Base-by-base conservation (phyloP, 2,113 vertebrate genomes). In the Dipodomys spectabilis region DNA sequence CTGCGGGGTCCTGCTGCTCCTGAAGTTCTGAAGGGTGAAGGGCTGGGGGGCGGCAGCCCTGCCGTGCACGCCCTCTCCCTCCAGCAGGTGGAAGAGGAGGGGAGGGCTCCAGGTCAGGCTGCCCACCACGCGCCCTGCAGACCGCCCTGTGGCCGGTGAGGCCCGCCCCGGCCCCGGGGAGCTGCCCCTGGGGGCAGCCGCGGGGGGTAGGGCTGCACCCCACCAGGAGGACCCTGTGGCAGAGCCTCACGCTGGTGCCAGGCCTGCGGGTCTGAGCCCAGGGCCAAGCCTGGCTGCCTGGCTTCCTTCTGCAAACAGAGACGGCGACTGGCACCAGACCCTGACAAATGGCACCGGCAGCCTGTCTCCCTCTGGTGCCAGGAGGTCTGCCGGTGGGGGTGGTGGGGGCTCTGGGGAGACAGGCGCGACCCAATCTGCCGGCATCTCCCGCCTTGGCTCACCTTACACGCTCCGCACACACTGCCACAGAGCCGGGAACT, bases 381-480 rank as follows among this genome's bases (percentile, higher is more conserved):
- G 96, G 96, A 98, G 98, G 98, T 98, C 98, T 98, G 97, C 97
- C 79, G 97, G 96, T 97, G 94, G 90, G 44, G 94, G 95, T 95
- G 97, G 95, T 72, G 77, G 0, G 96, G 89, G 97, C 97, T 86
- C 86, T 92, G 92, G 91, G 95, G 96, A 97, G 97, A 97, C 97
- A 96, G 98, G 97, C 45, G 22, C 82, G 95, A 95, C 95, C 93
- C 97, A 97, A 98, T 98, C 98, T 2, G 91, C 87, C 45, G 96
- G 92, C 96, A 98, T 98, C 98, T 97, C 82, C 96, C 1, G 5
- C 0, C 85, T 92, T 95, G 96, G 98, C 98, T 98, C 97, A 87
- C 81, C 5, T 98, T 98, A 98, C 98, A 97, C 95, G 95, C 97
- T 95, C 96, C 57, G 96, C 96, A 96, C 95, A 92, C 97, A 96